Conservation (phyloP, 2,888 invertebrate species). For the Epirrita christyi region DNA sequence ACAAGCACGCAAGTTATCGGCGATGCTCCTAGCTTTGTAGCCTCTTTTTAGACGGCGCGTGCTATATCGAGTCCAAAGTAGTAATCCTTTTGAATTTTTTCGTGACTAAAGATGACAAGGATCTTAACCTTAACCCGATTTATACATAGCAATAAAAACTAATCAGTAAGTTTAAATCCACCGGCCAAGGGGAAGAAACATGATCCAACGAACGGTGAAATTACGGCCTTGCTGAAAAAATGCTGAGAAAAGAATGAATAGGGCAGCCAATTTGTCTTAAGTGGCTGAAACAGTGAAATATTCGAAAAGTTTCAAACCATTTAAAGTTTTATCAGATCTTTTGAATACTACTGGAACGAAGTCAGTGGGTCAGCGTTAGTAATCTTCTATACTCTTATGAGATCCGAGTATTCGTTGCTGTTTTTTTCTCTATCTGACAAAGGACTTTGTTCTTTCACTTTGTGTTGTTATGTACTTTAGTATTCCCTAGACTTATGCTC, state of each 20-base stretch:
- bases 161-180: conserved; percentile 37
- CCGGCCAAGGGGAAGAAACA: conserved; percentile 42
- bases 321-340: conserved; percentile 65
- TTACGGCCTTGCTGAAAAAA: conserved; percentile 60
- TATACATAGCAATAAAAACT: conserved; percentile 31
- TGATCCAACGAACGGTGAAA: conserved; percentile 68
- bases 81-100: no score
- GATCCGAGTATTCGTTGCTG: background rate
- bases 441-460: no score
- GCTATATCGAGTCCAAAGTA: no score
- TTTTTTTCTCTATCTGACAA: no score
- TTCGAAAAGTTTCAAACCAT: conserved; percentile 72
- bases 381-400: background rate
- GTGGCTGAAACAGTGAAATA: conserved; percentile 77
- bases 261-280: conserved; percentile 74
- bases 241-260: conserved; percentile 45
- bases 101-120: background rate
- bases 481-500: no score
- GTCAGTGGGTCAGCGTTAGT: conserved; percentile 32
- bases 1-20: no score
- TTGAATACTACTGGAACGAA: conserved; percentile 54
- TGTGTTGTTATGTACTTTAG: no score
- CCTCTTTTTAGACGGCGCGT: no score
- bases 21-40: no score
- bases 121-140: conserved; percentile 16